Evolutionary conservation across 2,888 invertebrate species (phyloP), one percentile per base, ranked within the genome.

Genomic region (Agriopis aurantiaria): DNA sequence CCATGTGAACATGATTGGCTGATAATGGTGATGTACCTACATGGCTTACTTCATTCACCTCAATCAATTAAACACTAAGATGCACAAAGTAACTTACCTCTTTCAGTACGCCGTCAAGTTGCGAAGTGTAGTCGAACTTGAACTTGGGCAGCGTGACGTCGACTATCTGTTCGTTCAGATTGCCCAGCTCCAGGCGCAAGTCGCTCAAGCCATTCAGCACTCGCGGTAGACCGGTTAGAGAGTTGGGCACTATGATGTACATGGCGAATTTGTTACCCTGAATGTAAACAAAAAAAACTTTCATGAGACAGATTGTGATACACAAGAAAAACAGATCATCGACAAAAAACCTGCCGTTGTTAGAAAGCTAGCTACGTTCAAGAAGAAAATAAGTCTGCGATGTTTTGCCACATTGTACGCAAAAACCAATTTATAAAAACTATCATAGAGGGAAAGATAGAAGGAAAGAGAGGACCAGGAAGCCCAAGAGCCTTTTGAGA

Each of bases 181-280:
- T 86, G 85, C 93, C 94, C 68, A 96, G 88, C 71, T 96, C 95
- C 8, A 91, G 85, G 8, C 95, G 95, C 0, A 97, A 83, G 1
- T 91, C 88, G 72, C 95, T 95, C 8, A 97, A 83, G 14, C 95
- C 93, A 8, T 95, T 90, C 23, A 96, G 81, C 4, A 97, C 88
- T 0, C 95, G 88, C 3, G 95, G 84, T 8, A 97, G 84, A 0
- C 97, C 97, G 9, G 93, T 95, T 70, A 95, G 85, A 0, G 96
- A 92, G 73, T 96, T 95, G 0, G 97, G 97, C 57, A 97, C 90
- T 14, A 97, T 85, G 11, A 97, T 89, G 80, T 96, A 96, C 96
- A 97, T 96, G 0, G 97, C 95, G 81, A 96, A 96, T 86, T 96
- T 96, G 69, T 95, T 95, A 1, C 97, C 97, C 97, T 97, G 85